Base-by-base conservation (phyloP, 2,113 vertebrate genomes). In the Antigone vipio region DNA sequence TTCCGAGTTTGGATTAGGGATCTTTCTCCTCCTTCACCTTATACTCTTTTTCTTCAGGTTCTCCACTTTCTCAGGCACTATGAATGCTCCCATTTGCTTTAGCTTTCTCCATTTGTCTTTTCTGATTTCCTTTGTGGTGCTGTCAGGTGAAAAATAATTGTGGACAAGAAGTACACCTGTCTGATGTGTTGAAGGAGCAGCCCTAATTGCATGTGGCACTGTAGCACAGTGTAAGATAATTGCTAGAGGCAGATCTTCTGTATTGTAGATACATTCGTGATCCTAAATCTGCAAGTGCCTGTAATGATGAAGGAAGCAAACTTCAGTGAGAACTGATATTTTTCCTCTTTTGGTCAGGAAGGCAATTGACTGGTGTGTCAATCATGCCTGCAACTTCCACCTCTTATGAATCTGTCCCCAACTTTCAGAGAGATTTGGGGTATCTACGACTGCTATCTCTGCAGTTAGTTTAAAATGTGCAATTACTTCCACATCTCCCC, bases 231-330 rank as follows among this genome's bases (percentile, higher is more conserved):
- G 40, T 45, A 78, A 64, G 56, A 38, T 91, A 92, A 92, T 84
- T 55, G 78, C 72, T 77, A 60, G 71, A 88, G 92, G 72, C 90
- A 90, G 55, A 45, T 89, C 35, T 80, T 83, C 72, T 96, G 66
- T 94, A 40, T 21, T 62, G 72, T 63, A 74, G 59, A 40, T 75
- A 40, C 47, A 72, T 63, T 77, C 44, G 20, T 91, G 75, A 84
- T 96, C 64, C 27, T 72, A 74, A 78, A 74, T 81, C 92, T 95
- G 89, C 55, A 92, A 92, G 19, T 77, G 81, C 53, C 67, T 88
- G 66, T 92, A 93, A 69, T 17, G 18, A 79, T 83, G 38, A 95
- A 88, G 67, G 58, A 92, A 91, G 62, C 3, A 79, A 85, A 92
- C 14, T n/a, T 88, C 67, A 76, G 45, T 8, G 12, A 79, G 53